Conservation (phyloP, 2,113 vertebrate genomes). For the Anoura caudifer region DNA sequence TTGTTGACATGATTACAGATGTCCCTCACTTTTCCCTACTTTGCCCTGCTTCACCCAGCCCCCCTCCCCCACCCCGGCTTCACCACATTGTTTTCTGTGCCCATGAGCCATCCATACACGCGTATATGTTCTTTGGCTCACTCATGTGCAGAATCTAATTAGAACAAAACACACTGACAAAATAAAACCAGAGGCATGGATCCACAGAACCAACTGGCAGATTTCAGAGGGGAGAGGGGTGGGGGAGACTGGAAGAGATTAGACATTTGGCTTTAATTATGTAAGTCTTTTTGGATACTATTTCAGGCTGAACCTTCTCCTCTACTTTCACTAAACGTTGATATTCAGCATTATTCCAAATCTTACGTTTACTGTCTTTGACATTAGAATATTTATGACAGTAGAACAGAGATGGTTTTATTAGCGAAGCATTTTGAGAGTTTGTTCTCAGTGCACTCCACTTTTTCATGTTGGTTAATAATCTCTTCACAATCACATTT, state of each 20-base stretch:
- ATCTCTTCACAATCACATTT: not conserved
- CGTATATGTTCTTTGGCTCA: too few relatives aligned
- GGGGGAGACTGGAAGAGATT: not conserved
- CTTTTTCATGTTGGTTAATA: not conserved
- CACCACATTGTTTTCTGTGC: too few relatives aligned
- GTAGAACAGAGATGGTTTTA: not conserved
- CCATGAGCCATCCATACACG: too few relatives aligned
- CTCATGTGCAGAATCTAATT: too few relatives aligned
- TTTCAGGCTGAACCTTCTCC: not conserved
- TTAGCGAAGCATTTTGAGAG: not conserved
- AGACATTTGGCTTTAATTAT: not conserved
- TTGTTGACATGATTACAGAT: too few relatives aligned
- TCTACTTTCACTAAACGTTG: not conserved
- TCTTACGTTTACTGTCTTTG: not conserved
- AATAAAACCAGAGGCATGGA: too few relatives aligned
- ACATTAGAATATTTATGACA: not conserved
- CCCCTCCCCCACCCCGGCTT: fast-evolving
- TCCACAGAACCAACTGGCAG: too few relatives aligned
- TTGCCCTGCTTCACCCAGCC: too few relatives aligned
- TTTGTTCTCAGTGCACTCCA: not conserved
- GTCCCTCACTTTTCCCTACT: too few relatives aligned
- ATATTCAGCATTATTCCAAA: not conserved
- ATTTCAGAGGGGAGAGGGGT: too few relatives aligned
- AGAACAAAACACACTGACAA: too few relatives aligned
- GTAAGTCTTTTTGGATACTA: not conserved